Evolutionary conservation across 2,797 vertebrate genomes (phyloP), one percentile per base, ranked within the genome.

Genomic region (Scleropages formosus): DNA sequence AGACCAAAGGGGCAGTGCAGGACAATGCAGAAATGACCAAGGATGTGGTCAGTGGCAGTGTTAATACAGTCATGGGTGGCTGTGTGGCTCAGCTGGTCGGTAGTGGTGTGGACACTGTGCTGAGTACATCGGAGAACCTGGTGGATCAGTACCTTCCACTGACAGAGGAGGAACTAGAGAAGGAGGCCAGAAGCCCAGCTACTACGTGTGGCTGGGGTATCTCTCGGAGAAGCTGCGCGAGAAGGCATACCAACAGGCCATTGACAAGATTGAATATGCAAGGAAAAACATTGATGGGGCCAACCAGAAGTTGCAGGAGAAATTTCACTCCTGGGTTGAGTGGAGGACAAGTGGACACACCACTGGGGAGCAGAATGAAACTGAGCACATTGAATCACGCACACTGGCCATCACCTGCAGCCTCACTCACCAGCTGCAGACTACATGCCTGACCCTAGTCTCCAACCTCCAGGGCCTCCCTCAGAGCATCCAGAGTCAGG

Each of bases 361-460:
- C 46, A 87, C 91, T 74, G 82, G 76, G 0, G 87, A 86, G 16
- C 51, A 56, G 24, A 84, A 81, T 12, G 82, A 86, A 22, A 85
- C 89, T 70, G 87, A 91, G 97, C 83, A 85, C 0, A 93, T 95
- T 0, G 97, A 99, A 83, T 96, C 94, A 4, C 93, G 84, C 74
- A 96, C 94, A 67, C 85, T 98, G 77, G 83, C 85, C 59, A 89
- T 98, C 75, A 93, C 94, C 4, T 89, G 76, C 1, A 93, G 86
- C 82, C 92, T 98, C 84, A 93, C 93, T 20, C 93, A 95, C 78
- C 95, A 96, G 89, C 94, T 98, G 62, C 96, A 98, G 89, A 95
- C 94, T 49, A 95, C 95, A 1, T 97, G 95, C 81, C 84, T 94
- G 75, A 91, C 89, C 8, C 85, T 98, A 0, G 85, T 93, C 66